These are phyloP conservation scores for Montipora sp. DNA, from an alignment of 64 coral and sea anemone genomes.

Conservation along the genomic window DNA sequence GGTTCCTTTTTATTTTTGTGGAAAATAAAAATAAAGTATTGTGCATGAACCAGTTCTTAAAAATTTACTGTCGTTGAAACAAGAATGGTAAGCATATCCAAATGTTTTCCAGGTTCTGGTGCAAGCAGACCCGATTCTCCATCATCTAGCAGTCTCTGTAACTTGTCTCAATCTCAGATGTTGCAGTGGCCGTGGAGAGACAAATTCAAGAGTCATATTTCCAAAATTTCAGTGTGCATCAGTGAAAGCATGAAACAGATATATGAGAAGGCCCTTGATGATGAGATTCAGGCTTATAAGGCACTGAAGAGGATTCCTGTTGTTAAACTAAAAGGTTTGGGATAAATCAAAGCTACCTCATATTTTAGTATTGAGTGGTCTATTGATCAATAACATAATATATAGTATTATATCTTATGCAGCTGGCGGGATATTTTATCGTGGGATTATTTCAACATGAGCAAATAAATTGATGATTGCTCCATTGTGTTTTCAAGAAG, in stretches of 20 bases:
- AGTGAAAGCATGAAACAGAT: constrained; percentile 55
- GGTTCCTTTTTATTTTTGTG: too few relatives aligned
- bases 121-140: background rate
- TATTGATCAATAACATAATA: too few relatives aligned
- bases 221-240: constrained; percentile 59
- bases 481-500: too few relatives aligned
- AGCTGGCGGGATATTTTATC: too few relatives aligned
- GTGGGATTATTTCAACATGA: too few relatives aligned
- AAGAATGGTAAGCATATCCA: background rate
- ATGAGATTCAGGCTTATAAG: constrained; percentile 33
- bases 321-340: constrained; percentile 56
- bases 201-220: constrained; percentile 64
- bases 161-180: background rate
- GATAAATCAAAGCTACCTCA: too few relatives aligned
- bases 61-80: background rate
- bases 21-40: too few relatives aligned
- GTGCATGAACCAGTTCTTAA: too few relatives aligned
- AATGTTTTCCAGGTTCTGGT: constrained; percentile 11
- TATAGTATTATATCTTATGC: too few relatives aligned
- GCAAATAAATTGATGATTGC: too few relatives aligned
- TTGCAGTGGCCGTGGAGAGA: constrained; percentile 65
- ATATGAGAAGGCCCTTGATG: constrained; percentile 61
- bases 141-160: background rate
- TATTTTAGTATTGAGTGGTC: too few relatives aligned
- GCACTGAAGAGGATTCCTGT: background rate